phyloP scores from a whole-genome alignment of 2,888 invertebrate genomes.

The Phrixothrix hirtus region DNA sequence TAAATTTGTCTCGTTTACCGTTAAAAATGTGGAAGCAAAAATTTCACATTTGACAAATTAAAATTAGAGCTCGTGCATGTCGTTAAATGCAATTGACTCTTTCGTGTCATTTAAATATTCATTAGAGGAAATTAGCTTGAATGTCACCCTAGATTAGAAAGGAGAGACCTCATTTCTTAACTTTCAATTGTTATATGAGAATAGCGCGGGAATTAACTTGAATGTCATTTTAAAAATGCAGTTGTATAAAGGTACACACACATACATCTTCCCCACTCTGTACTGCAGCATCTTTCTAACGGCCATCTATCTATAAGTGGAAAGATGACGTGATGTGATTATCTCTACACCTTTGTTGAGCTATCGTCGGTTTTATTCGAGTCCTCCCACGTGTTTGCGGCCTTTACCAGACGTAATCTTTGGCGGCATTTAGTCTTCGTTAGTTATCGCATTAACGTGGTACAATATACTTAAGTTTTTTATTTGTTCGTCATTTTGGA shows the following conservation, averaged over 20 bases:
- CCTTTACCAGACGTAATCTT: conserved; percentile 17
- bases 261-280: neutral
- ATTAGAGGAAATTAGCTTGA: too few species aligned
- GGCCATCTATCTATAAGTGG: conserved; percentile 8
- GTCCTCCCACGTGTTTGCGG: conserved; percentile 22
- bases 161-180: too few species aligned
- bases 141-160: too few species aligned
- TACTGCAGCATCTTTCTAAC: neutral
- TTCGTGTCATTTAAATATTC: too few species aligned
- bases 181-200: neutral
- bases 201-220: neutral
- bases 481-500: conserved; percentile 36
- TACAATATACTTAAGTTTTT: too few species aligned
- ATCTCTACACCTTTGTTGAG: conserved; percentile 20
- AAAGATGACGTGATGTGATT: conserved; percentile 23
- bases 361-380: conserved; percentile 22
- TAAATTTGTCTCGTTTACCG: too few species aligned
- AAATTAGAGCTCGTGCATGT: too few species aligned
- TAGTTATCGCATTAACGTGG: conserved; percentile 6
- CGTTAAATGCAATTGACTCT: too few species aligned
- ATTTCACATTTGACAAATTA: too few species aligned
- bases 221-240: neutral
- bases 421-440: conserved; percentile 5
- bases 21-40: too few species aligned
- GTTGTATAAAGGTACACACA: neutral